Evolutionary conservation across 2,888 invertebrate genomes (phyloP).

Genomic region (Netelia inedita): DNA sequence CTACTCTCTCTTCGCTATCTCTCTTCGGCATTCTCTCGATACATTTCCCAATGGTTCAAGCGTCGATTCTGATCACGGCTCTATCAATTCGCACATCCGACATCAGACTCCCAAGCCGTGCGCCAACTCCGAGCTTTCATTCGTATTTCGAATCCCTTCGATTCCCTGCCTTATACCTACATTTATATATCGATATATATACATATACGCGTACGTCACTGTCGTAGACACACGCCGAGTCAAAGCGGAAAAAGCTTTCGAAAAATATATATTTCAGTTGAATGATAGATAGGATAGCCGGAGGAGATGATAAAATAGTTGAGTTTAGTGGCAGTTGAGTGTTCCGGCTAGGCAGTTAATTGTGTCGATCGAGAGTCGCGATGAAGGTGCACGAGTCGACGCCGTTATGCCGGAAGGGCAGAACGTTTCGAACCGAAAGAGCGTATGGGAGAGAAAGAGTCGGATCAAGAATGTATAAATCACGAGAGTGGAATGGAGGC

Average conservation of each 20-base stretch:
- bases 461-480: slow-evolving; percentile 1
- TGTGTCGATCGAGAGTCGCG: slow-evolving; percentile 16
- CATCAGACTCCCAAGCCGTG: not conserved
- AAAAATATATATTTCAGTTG: slow-evolving; percentile 18
- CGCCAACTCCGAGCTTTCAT: not conserved
- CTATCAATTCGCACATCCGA: not conserved
- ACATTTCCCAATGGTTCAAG: slow-evolving; percentile 39
- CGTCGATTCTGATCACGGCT: slow-evolving; percentile 33
- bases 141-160: not conserved
- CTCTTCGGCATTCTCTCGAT: slow-evolving; percentile 8
- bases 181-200: not conserved
- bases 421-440: slow-evolving; percentile 1
- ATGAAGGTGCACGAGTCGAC: slow-evolving; percentile 32
- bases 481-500: slow-evolving; percentile 34
- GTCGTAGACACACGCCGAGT: not conserved
- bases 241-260: not conserved
- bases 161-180: not conserved
- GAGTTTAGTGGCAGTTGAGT: slow-evolving; percentile 26
- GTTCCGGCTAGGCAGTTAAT: slow-evolving; percentile 38
- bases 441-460: not conserved
- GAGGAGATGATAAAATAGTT: slow-evolving; percentile 56
- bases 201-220: too few relatives aligned
- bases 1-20: slow-evolving; percentile 11
- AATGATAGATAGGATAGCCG: slow-evolving; percentile 9
- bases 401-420: slow-evolving; percentile 41